Base-by-base conservation (phyloP, 1,140 invertebrate genomes). In the roundworm (Caenorhabditis elegans) region DNA sequence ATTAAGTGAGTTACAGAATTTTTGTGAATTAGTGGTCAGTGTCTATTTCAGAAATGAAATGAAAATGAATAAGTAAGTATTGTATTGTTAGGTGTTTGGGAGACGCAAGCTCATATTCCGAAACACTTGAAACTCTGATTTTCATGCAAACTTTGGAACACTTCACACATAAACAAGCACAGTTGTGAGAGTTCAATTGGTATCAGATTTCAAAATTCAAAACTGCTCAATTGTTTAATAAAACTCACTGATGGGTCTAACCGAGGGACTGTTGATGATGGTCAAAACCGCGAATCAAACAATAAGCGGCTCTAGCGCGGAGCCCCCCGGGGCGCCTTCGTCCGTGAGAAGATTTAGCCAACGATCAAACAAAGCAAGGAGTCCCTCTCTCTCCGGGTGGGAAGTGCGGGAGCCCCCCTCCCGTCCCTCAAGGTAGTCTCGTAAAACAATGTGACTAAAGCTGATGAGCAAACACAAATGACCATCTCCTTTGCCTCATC, bases 401-500 rank as follows among this genome's bases (percentile, higher is more conserved):
- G n/a, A 31, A 70, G 4, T 1, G 60, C 36, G 28, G 28, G 11
- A 70, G n/a, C n/a, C n/a, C n/a, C n/a, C n/a, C n/a, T n/a, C n/a
- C n/a, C n/a, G n/a, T n/a, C n/a, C n/a, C n/a, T n/a, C n/a, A n/a
- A n/a, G 60, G 60, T 70, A 70, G 60, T 70, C 39, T 31, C 60
- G 60, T 70, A 70, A 70, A 70, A 70, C 60, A 70, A 70, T 70
- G 60, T 70, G 60, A 70, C 60, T 22, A 70, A 43, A 70, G 60
- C 60, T 70, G 60, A 70, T 70, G 60, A 36, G 60, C 60, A 70
- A 70, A 70, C 13, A 70, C 60, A 70, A 70, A 70, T 70, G 60
- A 70, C 60, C 60, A 70, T 39, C 34, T 28, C n/a, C 60, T 39
- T 39, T 22, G 4, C n/a, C 60, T 34, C 11, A 19, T 15, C 11